Conservation (phyloP, 1,140 invertebrate species). For the Drosophila repletoides region DNA sequence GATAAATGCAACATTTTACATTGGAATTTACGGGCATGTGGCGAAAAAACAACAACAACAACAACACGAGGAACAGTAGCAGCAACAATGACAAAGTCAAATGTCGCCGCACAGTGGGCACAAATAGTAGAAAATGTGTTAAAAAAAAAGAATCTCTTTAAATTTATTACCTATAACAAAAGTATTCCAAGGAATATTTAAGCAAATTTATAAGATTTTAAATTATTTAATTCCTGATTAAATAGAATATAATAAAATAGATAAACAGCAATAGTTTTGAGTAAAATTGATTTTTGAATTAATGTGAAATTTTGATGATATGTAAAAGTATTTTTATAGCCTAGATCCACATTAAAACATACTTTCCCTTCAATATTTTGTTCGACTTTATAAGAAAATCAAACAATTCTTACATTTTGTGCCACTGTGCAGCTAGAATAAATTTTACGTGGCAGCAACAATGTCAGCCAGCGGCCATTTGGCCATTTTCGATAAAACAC, state of each 20-base stretch:
- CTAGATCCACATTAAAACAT: too few relatives aligned
- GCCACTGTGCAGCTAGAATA: constrained; percentile 39
- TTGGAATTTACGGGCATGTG: constrained; percentile 69
- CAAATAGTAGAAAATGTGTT: not conserved
- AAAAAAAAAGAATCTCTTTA: too few relatives aligned
- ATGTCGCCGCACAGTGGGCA: constrained; percentile 55
- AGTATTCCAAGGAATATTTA: too few relatives aligned
- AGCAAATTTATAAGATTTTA: too few relatives aligned
- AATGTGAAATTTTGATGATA: too few relatives aligned
- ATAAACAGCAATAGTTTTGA: too few relatives aligned
- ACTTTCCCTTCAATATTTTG: too few relatives aligned
- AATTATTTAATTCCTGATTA: not conserved
- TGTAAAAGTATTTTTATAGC: too few relatives aligned
- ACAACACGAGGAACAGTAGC: constrained; percentile 17
- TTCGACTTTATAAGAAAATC: too few relatives aligned
- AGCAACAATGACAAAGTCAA: constrained; percentile 55
- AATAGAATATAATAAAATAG: too few relatives aligned
- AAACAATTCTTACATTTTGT: not conserved
- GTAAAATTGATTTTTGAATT: too few relatives aligned
- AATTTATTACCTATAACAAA: too few relatives aligned
- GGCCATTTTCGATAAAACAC: constrained; percentile 78
- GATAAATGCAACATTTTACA: constrained; percentile 81
- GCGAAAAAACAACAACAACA: constrained; percentile 49
- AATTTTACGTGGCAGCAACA: constrained; percentile 37
- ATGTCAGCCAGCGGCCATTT: constrained; percentile 47